A percentile compares a stretch with the other conserved stretches of the same genome.
These are phyloP conservation scores for Eurystomus gularis DNA, from an alignment of 2,113 vertebrate genomes.

Conservation along the genomic window DNA sequence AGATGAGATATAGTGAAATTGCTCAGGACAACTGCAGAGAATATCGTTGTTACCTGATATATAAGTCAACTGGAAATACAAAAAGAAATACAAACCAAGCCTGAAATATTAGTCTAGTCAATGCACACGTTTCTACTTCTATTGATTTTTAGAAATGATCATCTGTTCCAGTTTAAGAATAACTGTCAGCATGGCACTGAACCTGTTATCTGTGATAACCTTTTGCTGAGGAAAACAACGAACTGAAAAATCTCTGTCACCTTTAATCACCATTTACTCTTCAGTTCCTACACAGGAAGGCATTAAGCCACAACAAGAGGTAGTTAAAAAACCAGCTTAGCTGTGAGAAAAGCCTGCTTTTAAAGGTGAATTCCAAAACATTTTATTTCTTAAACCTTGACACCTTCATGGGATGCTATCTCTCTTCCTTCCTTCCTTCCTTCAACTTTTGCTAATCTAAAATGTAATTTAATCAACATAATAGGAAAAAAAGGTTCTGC, in stretches of 20 bases:
- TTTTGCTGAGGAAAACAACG: slow-evolving; percentile 19
- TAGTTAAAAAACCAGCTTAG: neutral
- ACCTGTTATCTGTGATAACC: neutral
- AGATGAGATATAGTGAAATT: neutral
- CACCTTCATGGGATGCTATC: neutral
- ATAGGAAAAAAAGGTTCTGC: neutral
- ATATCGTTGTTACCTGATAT: neutral
- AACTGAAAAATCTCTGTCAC: slow-evolving; percentile 10
- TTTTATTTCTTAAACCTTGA: neutral
- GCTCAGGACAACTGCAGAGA: neutral
- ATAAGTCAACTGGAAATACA: neutral
- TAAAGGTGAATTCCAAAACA: neutral
- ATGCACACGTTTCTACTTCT: neutral
- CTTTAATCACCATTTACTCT: slow-evolving; percentile 16
- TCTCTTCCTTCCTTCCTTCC: too few relatives aligned
- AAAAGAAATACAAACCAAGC: neutral
- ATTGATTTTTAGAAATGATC: slow-evolving; percentile 48
- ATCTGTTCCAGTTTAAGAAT: neutral
- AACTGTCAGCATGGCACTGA: neutral
- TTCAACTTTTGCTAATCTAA: neutral
- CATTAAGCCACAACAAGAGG: neutral
- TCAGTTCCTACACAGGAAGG: neutral
- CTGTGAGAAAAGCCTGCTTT: neutral
- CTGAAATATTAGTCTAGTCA: slow-evolving; percentile 2
- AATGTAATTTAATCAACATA: neutral